These are phyloP conservation scores for Platalea minor DNA, from an alignment of 2,797 vertebrate species.

Conservation along the genomic window DNA sequence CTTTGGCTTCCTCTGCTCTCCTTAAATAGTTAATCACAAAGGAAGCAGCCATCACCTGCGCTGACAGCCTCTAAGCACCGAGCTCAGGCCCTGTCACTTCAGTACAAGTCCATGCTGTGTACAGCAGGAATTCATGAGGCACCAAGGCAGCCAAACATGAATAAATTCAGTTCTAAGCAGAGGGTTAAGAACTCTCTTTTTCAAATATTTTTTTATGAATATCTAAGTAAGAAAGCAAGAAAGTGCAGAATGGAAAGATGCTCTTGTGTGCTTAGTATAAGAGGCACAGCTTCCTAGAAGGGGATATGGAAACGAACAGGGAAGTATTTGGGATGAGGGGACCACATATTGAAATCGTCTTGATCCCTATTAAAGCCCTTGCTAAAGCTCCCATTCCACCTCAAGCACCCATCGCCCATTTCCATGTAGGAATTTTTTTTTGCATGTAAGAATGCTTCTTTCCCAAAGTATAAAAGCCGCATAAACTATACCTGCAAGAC, in stretches of 20 bases:
- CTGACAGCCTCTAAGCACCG: background rate
- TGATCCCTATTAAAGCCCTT: background rate
- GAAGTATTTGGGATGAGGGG: background rate
- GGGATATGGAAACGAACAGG: background rate
- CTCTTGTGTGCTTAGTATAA: background rate
- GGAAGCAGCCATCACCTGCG: background rate
- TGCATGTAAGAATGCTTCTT: background rate
- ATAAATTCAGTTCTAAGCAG: background rate
- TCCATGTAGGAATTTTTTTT: background rate
- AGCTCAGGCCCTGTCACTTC: background rate
- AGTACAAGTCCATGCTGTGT: background rate
- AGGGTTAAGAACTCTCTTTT: background rate
- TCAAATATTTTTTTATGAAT: background rate
- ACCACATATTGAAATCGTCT: background rate
- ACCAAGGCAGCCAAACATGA: background rate
- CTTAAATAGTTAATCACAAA: slow-evolving; percentile 28
- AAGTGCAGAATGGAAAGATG: background rate
- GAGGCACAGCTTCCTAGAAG: background rate
- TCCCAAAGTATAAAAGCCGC: background rate
- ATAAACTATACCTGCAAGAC: background rate
- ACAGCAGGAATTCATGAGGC: background rate
- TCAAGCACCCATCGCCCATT: background rate
- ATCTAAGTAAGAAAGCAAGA: background rate
- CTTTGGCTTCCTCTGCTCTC: background rate
- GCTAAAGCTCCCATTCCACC: background rate